Conservation (phyloP, 2,888 invertebrate genomes). For the Thumatha senex region DNA sequence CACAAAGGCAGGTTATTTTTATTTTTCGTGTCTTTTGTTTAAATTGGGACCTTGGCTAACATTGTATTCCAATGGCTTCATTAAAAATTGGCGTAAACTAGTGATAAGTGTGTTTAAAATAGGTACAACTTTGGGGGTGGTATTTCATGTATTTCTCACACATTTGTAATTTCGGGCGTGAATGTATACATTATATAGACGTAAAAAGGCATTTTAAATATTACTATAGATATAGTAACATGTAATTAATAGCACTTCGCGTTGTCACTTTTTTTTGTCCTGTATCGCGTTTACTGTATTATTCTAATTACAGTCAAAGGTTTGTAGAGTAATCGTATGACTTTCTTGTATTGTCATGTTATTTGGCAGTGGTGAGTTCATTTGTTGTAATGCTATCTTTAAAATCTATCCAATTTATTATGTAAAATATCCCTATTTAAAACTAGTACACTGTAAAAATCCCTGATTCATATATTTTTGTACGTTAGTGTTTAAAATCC, state of each 20-base stretch:
- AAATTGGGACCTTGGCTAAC: constrained; percentile 25
- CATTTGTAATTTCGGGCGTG: constrained; percentile 23
- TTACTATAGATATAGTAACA: constrained; percentile 5
- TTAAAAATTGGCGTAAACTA: constrained; percentile 29
- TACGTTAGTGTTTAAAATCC: constrained; percentile 28
- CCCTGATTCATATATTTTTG: constrained; percentile 29
- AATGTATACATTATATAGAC: constrained; percentile 19
- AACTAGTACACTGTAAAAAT: constrained; percentile 21
- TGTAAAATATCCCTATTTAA: constrained; percentile 18
- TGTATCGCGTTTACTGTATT: constrained; percentile 26
- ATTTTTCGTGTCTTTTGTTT: constrained; percentile 24
- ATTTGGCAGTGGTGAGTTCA: constrained; percentile 30
- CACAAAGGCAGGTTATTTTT: constrained; percentile 7
- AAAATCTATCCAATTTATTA: constrained; percentile 17
- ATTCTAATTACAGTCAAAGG: too few relatives aligned
- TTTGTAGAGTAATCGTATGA: too few relatives aligned
- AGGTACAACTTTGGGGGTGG: constrained; percentile 11
- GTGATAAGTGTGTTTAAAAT: constrained; percentile 24
- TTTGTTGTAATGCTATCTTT: constrained; percentile 32
- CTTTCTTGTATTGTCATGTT: constrained; percentile 19
- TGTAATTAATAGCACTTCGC: constrained; percentile 18
- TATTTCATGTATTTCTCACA: constrained; percentile 18
- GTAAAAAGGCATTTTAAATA: constrained; percentile 15
- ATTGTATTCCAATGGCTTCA: constrained; percentile 34
- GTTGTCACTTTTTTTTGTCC: constrained; percentile 20